Evolutionary conservation across 1,140 invertebrate species (phyloP), one percentile per base, ranked within the genome.

Genomic region (Macrobrachium nipponense): DNA sequence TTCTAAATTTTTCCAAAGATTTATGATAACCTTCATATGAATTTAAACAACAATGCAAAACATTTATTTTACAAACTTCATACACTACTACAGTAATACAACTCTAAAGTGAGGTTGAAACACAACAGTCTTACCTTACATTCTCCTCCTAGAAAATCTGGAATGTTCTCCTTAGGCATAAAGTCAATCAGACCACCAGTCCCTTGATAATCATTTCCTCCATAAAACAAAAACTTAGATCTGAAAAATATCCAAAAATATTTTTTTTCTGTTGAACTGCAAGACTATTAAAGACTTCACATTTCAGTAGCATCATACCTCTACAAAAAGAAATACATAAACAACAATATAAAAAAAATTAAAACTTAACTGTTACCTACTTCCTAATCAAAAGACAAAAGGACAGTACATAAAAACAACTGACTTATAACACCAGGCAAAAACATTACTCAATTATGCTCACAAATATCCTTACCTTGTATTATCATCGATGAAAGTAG

Each of bases 401-500:
- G 27, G 3, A 51, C 51, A 51, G 12, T 51, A n/a, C 14, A 70
- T 5, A 70, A 70, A 27, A 70, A 27, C 23, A 23, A 15, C 5
- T 70, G 14, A n/a, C n/a, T 68, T 68, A 70, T 70, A 23, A 70
- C 8, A 12, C 15, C 23, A 20, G 14, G 23, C 18, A 70, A 70
- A 43, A 70, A 14, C 36, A 3, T 20, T 8, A 66, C 8, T 7
- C 43, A 11, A 15, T 80, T 5, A 14, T 10, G 23, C 15, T 70
- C 10, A 2, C 15, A 20, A 10, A 72, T 6, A 17, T 18, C n/a
- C 20, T 11, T 77, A 89, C 86, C 97, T 94, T 0, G 97, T 99
- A 89, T 97, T 97, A 91, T 98, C 97, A 92, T 98, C 97, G 90
- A 99, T 99, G 91, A 99, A 98, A n/a, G 97, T 97, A 90, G 96